phyloP scores from a whole-genome alignment of 2,797 vertebrate species.

The Phrynocephalus guinanensis region DNA sequence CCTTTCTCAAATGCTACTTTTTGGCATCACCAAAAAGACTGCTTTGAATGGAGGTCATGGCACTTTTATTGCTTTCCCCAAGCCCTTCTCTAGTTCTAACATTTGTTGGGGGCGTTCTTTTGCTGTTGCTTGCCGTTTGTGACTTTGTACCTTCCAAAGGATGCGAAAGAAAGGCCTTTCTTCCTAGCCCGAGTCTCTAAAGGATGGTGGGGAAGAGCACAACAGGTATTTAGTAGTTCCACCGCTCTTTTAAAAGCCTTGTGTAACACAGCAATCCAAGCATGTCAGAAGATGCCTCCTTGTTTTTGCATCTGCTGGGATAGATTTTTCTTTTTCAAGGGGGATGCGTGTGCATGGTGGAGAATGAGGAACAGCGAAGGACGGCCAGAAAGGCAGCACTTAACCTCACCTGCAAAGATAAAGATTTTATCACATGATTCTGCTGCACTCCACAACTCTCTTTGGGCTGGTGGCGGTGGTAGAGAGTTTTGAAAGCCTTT shows the following conservation, averaged over 20 bases:
- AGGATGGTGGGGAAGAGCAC: background rate
- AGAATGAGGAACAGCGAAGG: too few species aligned
- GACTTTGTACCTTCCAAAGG: background rate
- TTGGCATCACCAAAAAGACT: background rate
- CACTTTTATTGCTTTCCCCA: constrained; percentile 14
- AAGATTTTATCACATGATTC: background rate
- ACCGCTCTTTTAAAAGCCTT: background rate
- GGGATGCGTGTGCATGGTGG: background rate
- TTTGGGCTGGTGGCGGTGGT: background rate
- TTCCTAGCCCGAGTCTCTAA: background rate
- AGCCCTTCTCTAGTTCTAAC: constrained; percentile 29
- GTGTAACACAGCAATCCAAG: too few species aligned
- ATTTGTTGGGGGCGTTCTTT: constrained; percentile 7
- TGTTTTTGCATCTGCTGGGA: background rate
- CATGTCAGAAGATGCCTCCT: background rate
- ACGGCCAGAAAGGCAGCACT: too few species aligned
- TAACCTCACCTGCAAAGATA: background rate
- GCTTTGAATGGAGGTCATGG: constrained; percentile 14
- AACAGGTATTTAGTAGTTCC: background rate
- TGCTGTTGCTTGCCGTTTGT: background rate
- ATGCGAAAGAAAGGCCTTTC: background rate
- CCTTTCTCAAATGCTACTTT: too few species aligned
- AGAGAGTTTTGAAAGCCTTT: background rate
- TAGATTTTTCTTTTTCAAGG: background rate
- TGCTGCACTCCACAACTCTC: background rate